Base-by-base conservation (phyloP, 2,888 invertebrate species). In the Agrypnus murinus region DNA sequence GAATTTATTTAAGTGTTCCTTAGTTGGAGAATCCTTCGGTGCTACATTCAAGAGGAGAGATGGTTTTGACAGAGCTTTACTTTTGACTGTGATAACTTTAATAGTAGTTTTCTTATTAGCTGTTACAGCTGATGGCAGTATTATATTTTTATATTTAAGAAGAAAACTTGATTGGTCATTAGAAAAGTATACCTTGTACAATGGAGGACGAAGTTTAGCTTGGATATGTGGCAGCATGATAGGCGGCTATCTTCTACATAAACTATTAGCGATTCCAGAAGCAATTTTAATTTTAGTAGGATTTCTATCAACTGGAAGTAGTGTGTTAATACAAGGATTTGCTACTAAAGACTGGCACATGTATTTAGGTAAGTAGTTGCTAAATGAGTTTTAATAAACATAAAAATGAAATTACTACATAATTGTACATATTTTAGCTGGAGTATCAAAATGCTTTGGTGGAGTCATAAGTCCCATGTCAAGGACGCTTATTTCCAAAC, bases 131-230 rank as follows among this genome's bases (percentile, higher is more conserved):
- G 71, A 70, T 64, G 43, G 64, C n/a, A 34, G 34, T 15, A 62
- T 86, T 19, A 57, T 88, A 55, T 93, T 90, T 79, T 78, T 92
- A 75, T 93, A 91, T 77, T 83, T 90, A 4, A 87, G 91, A 71
- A 87, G 88, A 38, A 89, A 90, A 78, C 89, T 94, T 45, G 86
- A 89, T 19, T 94, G 93, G 93, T 86, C 89, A 14, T 85, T 92
- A 34, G 84, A 87, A 58, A 86, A 90, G 31, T 92, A 87, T 77
- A 92, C 91, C 0, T 83, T 86, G 38, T 93, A 86, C 80, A 87
- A 87, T 14, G 89, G 90, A 1, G 80, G 86, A 0, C 85, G 83
- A 57, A 88, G 89, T 1, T 74, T 89, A 0, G 82, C 90, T 32
- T 65, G 69, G 65, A 40, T 69, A 34, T 2, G 12, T 12, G 69